Percentiles rank a stretch among this genome's conserved stretches.
Conservation (phyloP, 64 coral and sea anemone genomes). For the Pocillopora verrucosa region DNA sequence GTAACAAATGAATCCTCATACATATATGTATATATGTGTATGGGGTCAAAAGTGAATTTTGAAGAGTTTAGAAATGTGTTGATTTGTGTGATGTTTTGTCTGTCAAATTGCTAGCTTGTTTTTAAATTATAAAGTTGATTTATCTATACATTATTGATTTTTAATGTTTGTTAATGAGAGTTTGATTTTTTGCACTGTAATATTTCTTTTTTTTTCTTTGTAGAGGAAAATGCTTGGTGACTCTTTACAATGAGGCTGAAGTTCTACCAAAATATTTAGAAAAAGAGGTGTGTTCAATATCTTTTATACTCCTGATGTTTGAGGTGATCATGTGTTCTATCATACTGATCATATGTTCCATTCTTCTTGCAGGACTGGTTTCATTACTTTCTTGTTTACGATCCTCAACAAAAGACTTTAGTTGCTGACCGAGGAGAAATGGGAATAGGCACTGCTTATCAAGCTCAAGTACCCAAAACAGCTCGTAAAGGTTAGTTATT, state of each 20-base stretch:
- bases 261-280: conserved; percentile 91
- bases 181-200: background rate
- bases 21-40: no score
- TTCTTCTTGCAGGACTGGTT: conserved; percentile 85
- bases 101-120: background rate
- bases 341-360: background rate
- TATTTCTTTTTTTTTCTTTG: conserved; percentile 22
- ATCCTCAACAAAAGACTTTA: conserved; percentile 96
- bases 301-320: background rate
- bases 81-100: background rate
- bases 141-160: no score
- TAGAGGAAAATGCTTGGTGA: conserved; percentile 96
- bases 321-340: conserved; percentile 3
- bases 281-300: conserved; percentile 77
- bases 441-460: conserved; percentile 84
- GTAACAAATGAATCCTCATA: no score
- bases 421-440: conserved; percentile 96
- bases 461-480: conserved; percentile 66
- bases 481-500: conserved; percentile 69
- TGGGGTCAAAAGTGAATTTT: no score
- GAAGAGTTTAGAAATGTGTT: no score
- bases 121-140: no score
- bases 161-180: background rate
- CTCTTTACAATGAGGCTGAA: conserved; percentile 94
- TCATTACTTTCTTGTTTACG: conserved; percentile 96